Conservation (phyloP, 2,888 invertebrate genomes). For the Drosophila mettleri region DNA sequence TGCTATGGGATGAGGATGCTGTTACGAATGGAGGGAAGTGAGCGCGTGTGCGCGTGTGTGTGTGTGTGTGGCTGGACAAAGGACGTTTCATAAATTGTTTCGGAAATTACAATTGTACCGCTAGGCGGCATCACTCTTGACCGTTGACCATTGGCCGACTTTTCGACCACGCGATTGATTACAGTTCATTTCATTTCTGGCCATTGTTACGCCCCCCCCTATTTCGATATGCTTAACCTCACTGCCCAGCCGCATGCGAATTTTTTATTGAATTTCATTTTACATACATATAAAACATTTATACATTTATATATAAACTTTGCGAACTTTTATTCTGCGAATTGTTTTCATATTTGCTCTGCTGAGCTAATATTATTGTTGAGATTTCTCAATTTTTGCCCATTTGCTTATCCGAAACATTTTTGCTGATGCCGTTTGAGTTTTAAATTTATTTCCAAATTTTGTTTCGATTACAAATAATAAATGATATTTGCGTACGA, state of each 20-base stretch:
- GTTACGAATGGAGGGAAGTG: neutral
- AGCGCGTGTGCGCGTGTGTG: neutral
- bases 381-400: conserved; percentile 36
- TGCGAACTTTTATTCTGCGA: conserved; percentile 3
- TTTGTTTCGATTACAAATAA: conserved; percentile 2
- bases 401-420: conserved; percentile 18
- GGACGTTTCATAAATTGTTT: conserved; percentile 61
- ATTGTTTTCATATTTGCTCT: conserved; percentile 44
- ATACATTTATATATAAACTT: too few species aligned
- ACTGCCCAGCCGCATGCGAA: conserved; percentile 9
- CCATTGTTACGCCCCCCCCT: conserved; percentile 30
- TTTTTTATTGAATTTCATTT: conserved; percentile 25
- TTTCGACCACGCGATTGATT: conserved; percentile 65
- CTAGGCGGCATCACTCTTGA: conserved; percentile 18
- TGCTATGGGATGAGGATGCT: conserved; percentile 17
- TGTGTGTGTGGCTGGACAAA: neutral
- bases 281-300: neutral
- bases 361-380: conserved; percentile 49
- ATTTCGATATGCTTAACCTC: neutral
- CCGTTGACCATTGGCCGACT: conserved; percentile 40
- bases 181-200: conserved; percentile 74
- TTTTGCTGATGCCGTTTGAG: conserved; percentile 14
- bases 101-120: conserved; percentile 64
- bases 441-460: conserved; percentile 1
- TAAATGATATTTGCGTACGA: neutral